These are phyloP conservation scores for Sebastes minor DNA, from an alignment of 2,797 vertebrate species.

Conservation along the genomic window DNA sequence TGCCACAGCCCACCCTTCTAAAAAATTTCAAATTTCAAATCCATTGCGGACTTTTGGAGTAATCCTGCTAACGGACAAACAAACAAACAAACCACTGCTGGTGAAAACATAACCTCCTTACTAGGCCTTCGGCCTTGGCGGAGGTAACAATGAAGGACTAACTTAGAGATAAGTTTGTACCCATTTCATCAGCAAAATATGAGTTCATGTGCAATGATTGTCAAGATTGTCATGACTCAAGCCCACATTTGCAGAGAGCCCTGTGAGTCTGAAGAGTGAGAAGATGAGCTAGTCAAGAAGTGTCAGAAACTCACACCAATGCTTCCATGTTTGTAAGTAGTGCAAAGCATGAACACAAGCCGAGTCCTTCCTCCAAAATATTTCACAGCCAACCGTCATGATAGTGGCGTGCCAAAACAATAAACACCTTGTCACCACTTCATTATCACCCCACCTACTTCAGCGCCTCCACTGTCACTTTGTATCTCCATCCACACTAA, in stretches of 20 bases:
- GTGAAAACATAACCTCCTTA: too few species aligned
- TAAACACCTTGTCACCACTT: constrained; percentile 66
- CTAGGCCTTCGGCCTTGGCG: too few species aligned
- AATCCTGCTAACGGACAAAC: too few species aligned
- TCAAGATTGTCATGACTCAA: constrained; percentile 26
- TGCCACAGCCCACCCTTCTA: too few species aligned
- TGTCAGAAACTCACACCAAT: constrained; percentile 48
- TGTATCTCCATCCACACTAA: background rate
- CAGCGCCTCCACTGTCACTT: background rate
- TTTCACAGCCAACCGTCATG: constrained; percentile 14
- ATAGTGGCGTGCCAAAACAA: constrained; percentile 31
- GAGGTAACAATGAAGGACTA: background rate
- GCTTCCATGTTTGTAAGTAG: constrained; percentile 18
- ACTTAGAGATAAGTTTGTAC: background rate
- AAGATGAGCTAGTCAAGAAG: constrained; percentile 32
- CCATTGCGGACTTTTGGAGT: too few species aligned
- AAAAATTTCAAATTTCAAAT: too few species aligned
- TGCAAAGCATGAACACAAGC: constrained; percentile 9
- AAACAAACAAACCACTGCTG: too few species aligned
- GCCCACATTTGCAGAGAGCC: constrained; percentile 26
- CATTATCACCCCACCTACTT: constrained; percentile 45
- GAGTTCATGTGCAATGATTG: constrained; percentile 3
- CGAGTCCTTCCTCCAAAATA: constrained; percentile 6
- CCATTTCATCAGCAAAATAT: constrained; percentile 1
- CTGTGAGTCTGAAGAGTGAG: constrained; percentile 25